Evolutionary conservation across 2,888 invertebrate genomes (phyloP), one percentile per base, ranked within the genome.

Genomic region (Agrenia bidenticulata): DNA sequence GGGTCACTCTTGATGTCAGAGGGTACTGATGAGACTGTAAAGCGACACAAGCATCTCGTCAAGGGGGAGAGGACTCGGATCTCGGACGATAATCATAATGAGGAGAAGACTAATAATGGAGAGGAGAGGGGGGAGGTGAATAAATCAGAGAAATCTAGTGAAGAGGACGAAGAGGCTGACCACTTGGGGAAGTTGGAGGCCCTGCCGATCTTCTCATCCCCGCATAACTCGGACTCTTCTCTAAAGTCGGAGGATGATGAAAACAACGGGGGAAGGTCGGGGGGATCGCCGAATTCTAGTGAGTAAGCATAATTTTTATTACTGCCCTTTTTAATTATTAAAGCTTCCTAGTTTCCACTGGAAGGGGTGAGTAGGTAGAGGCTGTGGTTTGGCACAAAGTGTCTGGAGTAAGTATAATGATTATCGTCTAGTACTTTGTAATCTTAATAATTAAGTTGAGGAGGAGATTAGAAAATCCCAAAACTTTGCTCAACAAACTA

Each of bases 201-300:
- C 61, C 63, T 59, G 61, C 67, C 55, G 72, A 71, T 68, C 70
- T 75, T 62, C 67, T 73, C 51, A 78, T 81, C 78, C 79, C 80
- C 78, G 79, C 13, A 39, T 21, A 79, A 77, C 77, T 80, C 80
- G 78, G 79, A 79, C 79, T 80, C 79, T 77, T 78, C 80, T 78
- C 77, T 78, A 78, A 80, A 45, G 79, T 80, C 74, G 23, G 66
- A 69, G n/a, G 66, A 69, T 50, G 69, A 64, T 56, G 68, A 63
- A 11, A 67, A 86, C 80, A 78, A 59, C 39, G 64, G 55, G 53
- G 61, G 80, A 13, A 45, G 45, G 45, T 45, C 45, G 15, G 65
- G 86, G 86, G 70, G 50, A 80, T 81, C 73, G 80, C 81, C 61
- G 85, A 85, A 63, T 73, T 72, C 66, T 63, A 77, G 64, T 60